phyloP scores from a whole-genome alignment of 2,113 vertebrate species.

The Trochalopteron elliotii region DNA sequence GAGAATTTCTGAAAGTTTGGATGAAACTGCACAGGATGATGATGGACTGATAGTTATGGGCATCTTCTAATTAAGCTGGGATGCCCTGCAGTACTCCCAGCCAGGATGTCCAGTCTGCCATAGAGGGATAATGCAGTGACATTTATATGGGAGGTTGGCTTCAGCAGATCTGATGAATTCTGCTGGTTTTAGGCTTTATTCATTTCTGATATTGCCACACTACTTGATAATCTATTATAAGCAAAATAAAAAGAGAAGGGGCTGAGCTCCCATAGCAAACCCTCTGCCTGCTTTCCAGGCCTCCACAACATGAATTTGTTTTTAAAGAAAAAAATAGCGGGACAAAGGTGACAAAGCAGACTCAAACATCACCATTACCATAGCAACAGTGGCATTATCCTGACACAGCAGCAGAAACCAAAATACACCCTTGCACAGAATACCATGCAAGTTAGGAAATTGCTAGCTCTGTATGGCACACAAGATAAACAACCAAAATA shows the following conservation, averaged over 20 bases:
- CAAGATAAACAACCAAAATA: constrained; percentile 24
- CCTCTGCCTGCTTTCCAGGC: constrained; percentile 24
- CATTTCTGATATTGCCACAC: constrained; percentile 55
- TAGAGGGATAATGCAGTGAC: background rate
- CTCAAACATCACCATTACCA: constrained; percentile 73
- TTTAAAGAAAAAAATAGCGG: constrained; percentile 58
- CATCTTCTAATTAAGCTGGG: background rate
- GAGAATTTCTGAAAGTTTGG: background rate
- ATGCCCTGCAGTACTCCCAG: background rate
- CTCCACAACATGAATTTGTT: constrained; percentile 29
- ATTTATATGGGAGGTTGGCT: background rate
- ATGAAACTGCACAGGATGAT: background rate
- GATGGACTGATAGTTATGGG: background rate
- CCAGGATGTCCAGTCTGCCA: rapidly evolving
- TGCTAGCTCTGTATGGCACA: background rate
- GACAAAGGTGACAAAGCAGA: constrained; percentile 78
- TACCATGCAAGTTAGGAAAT: constrained; percentile 60
- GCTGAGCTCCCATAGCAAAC: constrained; percentile 51
- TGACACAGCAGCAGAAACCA: constrained; percentile 71
- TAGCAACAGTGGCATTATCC: constrained; percentile 74
- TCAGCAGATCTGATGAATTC: background rate
- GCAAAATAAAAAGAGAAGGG: constrained; percentile 38
- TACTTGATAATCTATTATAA: background rate
- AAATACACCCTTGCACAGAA: constrained; percentile 65
- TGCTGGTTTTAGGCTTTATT: constrained; percentile 27